Conservation (phyloP, 2,113 vertebrate species). For the Eulacestoma nigropectus region DNA sequence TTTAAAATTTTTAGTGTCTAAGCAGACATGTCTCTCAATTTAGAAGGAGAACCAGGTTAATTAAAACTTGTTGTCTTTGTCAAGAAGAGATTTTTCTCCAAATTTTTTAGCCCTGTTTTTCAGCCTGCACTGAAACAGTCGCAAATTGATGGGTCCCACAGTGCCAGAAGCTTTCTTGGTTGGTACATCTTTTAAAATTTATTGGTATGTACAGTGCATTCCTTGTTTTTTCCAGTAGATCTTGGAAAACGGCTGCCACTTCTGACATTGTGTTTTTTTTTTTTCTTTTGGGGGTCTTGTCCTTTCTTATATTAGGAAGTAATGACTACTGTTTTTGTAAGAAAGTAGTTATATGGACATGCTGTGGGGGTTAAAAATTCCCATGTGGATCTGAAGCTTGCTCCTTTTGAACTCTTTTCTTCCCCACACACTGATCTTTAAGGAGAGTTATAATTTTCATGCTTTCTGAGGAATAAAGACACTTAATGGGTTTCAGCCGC, state of each 20-base stretch:
- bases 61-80: background rate
- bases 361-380: background rate
- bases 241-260: background rate
- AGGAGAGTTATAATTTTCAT: background rate
- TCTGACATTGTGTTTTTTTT: background rate
- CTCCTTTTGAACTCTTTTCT: background rate
- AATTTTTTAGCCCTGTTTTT: background rate
- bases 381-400: background rate
- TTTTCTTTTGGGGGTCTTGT: background rate
- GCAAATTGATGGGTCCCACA: background rate
- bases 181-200: background rate
- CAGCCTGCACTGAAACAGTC: background rate
- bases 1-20: background rate
- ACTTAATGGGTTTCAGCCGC: background rate
- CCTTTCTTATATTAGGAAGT: background rate
- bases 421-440: background rate
- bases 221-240: background rate
- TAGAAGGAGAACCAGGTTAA: background rate
- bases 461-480: background rate
- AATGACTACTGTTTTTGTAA: background rate
- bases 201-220: fast-evolving
- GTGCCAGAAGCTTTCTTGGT: background rate
- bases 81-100: background rate
- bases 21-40: background rate
- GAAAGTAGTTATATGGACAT: background rate